Evolutionary conservation across 2,797 vertebrate species (phyloP).

Genomic region (Alfaro cultratus): DNA sequence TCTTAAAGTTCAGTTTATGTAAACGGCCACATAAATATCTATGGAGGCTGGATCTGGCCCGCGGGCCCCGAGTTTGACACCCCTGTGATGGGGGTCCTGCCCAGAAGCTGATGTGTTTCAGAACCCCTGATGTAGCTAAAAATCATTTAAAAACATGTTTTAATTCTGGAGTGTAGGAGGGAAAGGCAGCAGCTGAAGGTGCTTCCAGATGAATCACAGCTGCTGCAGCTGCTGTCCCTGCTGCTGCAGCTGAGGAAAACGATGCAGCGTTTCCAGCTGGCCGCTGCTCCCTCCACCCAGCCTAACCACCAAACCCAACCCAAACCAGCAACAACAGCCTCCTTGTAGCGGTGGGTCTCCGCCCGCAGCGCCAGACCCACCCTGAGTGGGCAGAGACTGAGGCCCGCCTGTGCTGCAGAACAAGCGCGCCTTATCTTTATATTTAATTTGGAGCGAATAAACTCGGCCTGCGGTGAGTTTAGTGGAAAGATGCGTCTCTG

Average conservation of each 20-base stretch:
- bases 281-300: constrained; percentile 47
- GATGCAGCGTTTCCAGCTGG: constrained; percentile 50
- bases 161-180: too few relatives aligned
- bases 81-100: too few relatives aligned
- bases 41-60: too few relatives aligned
- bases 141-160: too few relatives aligned
- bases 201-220: too few relatives aligned
- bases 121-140: too few relatives aligned
- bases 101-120: too few relatives aligned
- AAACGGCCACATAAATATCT: too few relatives aligned
- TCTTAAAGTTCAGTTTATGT: too few relatives aligned
- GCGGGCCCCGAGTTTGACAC: too few relatives aligned
- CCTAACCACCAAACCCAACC: constrained; percentile 44
- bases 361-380: constrained; percentile 28
- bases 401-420: constrained; percentile 55
- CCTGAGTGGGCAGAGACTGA: constrained; percentile 47
- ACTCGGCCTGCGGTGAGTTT: constrained; percentile 31
- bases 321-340: constrained; percentile 62
- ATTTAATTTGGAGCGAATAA: constrained; percentile 62
- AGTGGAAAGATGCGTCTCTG: constrained; percentile 31
- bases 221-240: neutral
- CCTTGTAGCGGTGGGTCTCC: constrained; percentile 72
- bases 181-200: too few relatives aligned
- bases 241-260: constrained; percentile 51
- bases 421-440: constrained; percentile 61